Percentiles rank a stretch among this genome's conserved stretches.
phyloP scores from a whole-genome alignment of 2,797 vertebrate species.

The Sphenopsis melanotis region DNA sequence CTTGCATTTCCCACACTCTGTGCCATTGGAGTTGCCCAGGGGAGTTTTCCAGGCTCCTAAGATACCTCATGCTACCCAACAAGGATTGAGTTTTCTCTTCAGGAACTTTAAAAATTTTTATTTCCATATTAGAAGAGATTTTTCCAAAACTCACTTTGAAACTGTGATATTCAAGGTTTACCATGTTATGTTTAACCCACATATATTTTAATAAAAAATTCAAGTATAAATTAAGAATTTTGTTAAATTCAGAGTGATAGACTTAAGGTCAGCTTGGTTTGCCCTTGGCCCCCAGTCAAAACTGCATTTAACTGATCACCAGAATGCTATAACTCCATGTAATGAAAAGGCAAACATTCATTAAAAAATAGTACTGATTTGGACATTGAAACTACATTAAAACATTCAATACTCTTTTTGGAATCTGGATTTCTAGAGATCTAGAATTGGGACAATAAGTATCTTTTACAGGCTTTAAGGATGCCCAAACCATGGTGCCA shows the following conservation, averaged over 20 bases:
- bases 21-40: fast-evolving
- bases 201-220: not conserved
- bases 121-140: not conserved
- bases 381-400: not conserved
- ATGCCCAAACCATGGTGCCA: not conserved
- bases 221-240: not conserved
- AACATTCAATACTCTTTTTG: not conserved
- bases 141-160: not conserved
- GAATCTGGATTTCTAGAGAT: not conserved
- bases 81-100: not conserved
- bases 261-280: not conserved
- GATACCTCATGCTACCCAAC: not conserved
- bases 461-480: not conserved
- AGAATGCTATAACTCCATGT: fast-evolving
- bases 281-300: not conserved
- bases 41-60: not conserved
- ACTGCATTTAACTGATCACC: not conserved
- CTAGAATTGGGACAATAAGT: not conserved
- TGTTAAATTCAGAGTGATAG: not conserved
- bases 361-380: not conserved
- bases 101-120: not conserved
- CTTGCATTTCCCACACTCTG: not conserved
- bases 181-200: not conserved
- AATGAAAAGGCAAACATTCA: not conserved
- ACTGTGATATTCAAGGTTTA: not conserved